These are phyloP conservation scores for Spisula solida DNA, from an alignment of 2,888 invertebrate species.

Conservation along the genomic window DNA sequence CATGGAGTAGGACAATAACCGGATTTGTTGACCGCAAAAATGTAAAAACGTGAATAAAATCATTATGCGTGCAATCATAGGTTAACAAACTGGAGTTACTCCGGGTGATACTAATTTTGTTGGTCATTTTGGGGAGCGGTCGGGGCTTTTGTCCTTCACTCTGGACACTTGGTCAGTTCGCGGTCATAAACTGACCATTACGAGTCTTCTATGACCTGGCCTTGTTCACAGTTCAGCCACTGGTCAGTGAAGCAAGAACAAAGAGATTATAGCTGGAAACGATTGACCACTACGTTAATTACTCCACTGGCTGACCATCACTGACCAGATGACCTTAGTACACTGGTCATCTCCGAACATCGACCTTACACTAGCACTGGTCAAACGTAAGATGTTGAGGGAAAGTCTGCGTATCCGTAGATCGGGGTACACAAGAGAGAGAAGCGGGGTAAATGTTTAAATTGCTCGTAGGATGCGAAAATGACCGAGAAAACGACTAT, in stretches of 20 bases:
- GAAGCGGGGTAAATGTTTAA: not conserved
- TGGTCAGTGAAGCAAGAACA: constrained; percentile 70
- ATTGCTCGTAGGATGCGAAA: not conserved
- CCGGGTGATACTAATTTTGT: not conserved
- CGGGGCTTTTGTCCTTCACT: constrained; percentile 55
- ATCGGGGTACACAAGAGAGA: not conserved
- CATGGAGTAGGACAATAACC: too few species aligned
- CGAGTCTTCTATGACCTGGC: constrained; percentile 64
- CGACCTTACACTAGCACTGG: constrained; percentile 17
- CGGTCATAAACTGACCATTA: constrained; percentile 63
- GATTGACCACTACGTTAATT: constrained; percentile 54
- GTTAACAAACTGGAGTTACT: not conserved
- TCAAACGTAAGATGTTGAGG: not conserved
- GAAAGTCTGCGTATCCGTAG: not conserved
- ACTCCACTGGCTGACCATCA: constrained; percentile 47
- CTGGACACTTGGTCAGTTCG: constrained; percentile 64
- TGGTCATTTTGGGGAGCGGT: constrained; percentile 41
- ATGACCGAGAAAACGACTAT: too few species aligned
- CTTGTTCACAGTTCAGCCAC: constrained; percentile 64
- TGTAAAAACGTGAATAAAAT: not conserved
- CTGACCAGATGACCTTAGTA: constrained; percentile 59
- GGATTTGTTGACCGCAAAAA: constrained; percentile 11
- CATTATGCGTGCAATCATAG: not conserved
- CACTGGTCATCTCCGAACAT: constrained; percentile 56
- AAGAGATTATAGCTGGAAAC: constrained; percentile 50